Conservation (phyloP, 2,888 invertebrate species). For the Athalia circularis region DNA sequence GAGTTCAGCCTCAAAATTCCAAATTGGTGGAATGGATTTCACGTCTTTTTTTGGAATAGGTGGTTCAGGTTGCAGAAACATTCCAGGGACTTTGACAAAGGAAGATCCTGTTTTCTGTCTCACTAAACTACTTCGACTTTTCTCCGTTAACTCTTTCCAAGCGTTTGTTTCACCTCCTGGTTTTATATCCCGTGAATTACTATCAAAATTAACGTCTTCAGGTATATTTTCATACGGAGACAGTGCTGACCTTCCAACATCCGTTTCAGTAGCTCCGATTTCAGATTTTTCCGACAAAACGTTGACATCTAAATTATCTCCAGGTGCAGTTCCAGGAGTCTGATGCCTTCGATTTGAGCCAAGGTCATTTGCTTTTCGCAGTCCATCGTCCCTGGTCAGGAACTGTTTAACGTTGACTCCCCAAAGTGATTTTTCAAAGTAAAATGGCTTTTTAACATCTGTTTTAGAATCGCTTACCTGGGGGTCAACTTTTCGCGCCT, state of each 20-base stretch:
- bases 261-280: too few relatives aligned
- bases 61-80: conserved; percentile 63
- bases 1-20: not conserved
- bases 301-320: too few relatives aligned
- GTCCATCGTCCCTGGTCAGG: conserved; percentile 34
- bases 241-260: too few relatives aligned
- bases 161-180: conserved; percentile 56
- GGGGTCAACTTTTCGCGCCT: conserved; percentile 33
- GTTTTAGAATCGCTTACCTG: conserved; percentile 32
- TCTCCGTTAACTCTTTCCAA: conserved; percentile 58
- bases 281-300: too few relatives aligned
- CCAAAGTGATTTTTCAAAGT: conserved; percentile 54
- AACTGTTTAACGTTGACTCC: conserved; percentile 51
- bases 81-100: not conserved
- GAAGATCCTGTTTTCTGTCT: conserved; percentile 5
- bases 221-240: not conserved
- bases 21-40: conserved; percentile 46
- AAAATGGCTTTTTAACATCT: conserved; percentile 46
- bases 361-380: not conserved
- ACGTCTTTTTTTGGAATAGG: conserved; percentile 60
- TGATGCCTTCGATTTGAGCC: not conserved
- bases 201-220: conserved; percentile 22
- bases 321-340: too few relatives aligned
- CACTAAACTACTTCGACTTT: conserved; percentile 48
- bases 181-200: conserved; percentile 50